Conservation (phyloP, 2,797 vertebrate species). For the Neosilurus hyrtlii region DNA sequence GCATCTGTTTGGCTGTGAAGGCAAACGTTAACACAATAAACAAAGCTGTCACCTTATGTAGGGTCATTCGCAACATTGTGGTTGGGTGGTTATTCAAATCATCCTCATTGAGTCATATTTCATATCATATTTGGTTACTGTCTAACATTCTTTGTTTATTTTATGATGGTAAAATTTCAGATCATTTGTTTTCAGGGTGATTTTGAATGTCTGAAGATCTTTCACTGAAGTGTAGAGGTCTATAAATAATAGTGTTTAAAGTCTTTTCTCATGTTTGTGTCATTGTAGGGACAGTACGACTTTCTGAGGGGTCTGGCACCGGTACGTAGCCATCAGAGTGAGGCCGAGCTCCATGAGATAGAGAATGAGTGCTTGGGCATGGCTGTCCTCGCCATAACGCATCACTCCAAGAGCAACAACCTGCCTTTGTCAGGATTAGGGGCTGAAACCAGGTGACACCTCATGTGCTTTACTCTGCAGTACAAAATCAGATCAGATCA, state of each 20-base stretch:
- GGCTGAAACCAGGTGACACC: constrained; percentile 82
- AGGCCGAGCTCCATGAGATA: constrained; percentile 87
- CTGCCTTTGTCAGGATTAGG: constrained; percentile 75
- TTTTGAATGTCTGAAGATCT: background rate
- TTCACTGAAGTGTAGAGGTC: background rate
- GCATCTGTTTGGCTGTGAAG: background rate
- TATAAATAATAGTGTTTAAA: background rate
- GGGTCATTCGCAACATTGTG: background rate
- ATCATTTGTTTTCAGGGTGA: background rate
- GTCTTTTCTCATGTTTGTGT: constrained; percentile 27
- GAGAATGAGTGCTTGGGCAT: constrained; percentile 97
- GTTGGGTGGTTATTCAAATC: constrained; percentile 44
- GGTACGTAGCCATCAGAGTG: constrained; percentile 77
- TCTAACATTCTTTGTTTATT: constrained; percentile 2
- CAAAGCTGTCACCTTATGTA: background rate
- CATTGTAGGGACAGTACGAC: constrained; percentile 87
- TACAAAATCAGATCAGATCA: background rate
- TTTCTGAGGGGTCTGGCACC: constrained; percentile 86
- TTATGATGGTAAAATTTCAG: constrained; percentile 10
- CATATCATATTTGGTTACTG: constrained; percentile 11
- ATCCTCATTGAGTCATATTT: background rate
- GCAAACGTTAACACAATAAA: constrained; percentile 9
- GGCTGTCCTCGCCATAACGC: constrained; percentile 95
- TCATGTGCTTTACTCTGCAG: background rate
- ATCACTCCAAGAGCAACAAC: constrained; percentile 75